Evolutionary conservation across 2,113 vertebrate species (phyloP), one percentile per base, ranked within the genome.

Genomic region (Tichodroma muraria): DNA sequence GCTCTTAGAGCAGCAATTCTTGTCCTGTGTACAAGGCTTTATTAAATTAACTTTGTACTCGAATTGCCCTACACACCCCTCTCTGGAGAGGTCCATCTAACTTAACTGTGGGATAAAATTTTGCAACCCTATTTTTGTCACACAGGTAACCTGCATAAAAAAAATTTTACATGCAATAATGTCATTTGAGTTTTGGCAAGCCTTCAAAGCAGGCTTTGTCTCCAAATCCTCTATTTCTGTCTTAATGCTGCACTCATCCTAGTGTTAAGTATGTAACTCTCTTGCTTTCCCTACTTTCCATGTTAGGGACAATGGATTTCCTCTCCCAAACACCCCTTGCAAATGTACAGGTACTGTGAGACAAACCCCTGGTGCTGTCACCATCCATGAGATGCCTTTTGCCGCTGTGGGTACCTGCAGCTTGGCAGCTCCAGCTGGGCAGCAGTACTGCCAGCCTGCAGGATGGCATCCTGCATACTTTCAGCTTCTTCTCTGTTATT

Each of bases 351-450:
- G 40, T 10, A 3, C 47, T 66, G 50, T 37, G 44, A 59, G 50
- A 86, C 31, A 77, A 80, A 23, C 7, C 40, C 22, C 61, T 3
- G 1, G 77, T 0, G 1, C 45, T 15, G 28, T 30, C 0, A 0
- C 40, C 0, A 1, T 56, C 85, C 47, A 38, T 22, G 71, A 0
- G 0, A 33, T 22, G 63, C 59, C 44, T 90, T 84, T 75, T 68
- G 50, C 30, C 54, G 47, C 63, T 37, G 33, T 30, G 42, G 22
- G 40, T 64, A 37, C 61, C 53, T 92, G 92, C 84, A 75, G 82
- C 82, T 81, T 37, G 49, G 83, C 69, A 69, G 63, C 76, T 86
- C 42, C 76, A 69, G 54, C 31, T 50, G 54, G 61, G 76, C 76
- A 85, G 61, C 76, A 68, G 68, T 47, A 69, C 40, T 90, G 83